Conservation (phyloP, 2,797 vertebrate genomes). For the Choloepus didactylus region DNA sequence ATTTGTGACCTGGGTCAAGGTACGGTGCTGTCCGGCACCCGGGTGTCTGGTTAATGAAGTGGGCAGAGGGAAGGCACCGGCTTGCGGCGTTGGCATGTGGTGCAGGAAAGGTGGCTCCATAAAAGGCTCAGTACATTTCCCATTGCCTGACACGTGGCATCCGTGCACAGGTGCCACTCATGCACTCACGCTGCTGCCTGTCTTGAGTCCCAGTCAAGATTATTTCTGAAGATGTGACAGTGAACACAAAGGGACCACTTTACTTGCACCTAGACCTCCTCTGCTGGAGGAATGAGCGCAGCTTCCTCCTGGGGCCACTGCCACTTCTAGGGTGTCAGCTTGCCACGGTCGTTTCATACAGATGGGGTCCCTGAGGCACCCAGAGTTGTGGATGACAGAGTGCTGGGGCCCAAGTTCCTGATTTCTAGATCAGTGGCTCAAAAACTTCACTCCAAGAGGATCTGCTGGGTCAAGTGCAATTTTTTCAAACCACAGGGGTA, state of each 20-base stretch:
- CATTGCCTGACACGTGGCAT: too few relatives aligned
- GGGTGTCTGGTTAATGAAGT: background rate
- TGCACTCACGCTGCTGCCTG: background rate
- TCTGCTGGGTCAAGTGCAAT: background rate
- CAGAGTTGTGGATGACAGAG: accelerated
- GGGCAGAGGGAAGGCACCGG: background rate
- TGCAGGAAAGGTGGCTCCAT: background rate
- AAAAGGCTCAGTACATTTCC: background rate
- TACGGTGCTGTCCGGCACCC: background rate
- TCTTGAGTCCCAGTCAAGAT: background rate
- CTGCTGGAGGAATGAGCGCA: background rate
- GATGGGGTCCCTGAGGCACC: background rate
- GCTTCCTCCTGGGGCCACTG: background rate
- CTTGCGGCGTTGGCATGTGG: background rate
- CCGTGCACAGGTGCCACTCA: accelerated
- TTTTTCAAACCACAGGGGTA: background rate
- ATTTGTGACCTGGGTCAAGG: background rate
- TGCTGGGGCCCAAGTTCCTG: background rate
- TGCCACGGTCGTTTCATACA: accelerated
- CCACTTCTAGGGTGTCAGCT: background rate
- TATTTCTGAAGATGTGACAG: accelerated
- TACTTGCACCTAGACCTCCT: background rate
- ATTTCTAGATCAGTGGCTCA: background rate
- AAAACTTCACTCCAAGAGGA: background rate
- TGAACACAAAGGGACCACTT: background rate